Evolutionary conservation across 2,113 vertebrate species (phyloP).

Genomic region (Equus przewalskii): DNA sequence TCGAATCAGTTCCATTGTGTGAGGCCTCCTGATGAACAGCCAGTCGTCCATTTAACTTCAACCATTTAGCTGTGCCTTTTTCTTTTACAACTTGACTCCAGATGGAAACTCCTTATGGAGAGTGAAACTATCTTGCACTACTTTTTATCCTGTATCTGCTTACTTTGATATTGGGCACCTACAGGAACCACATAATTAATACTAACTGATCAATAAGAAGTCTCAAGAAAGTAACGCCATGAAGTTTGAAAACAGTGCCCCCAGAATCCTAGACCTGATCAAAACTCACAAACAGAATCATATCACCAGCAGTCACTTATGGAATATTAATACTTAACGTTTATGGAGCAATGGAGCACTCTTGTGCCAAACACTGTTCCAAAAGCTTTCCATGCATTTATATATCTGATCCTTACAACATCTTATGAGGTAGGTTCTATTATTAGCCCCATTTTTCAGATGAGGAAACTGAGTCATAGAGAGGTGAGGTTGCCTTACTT

Average conservation of each 20-base stretch:
- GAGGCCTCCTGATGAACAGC: not conserved
- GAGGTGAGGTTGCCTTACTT: not conserved
- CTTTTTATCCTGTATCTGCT: not conserved
- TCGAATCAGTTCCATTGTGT: not conserved
- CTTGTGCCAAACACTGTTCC: not conserved
- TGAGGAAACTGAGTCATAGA: conserved; percentile 12
- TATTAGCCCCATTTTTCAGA: not conserved
- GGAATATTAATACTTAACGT: not conserved
- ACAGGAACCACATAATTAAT: not conserved
- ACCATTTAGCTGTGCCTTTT: not conserved
- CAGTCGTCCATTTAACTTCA: not conserved
- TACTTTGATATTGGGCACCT: not conserved
- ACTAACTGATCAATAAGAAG: not conserved
- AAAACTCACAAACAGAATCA: not conserved
- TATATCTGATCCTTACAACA: not conserved
- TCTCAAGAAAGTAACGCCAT: not conserved
- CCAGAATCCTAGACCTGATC: conserved; percentile 8
- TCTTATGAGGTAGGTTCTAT: not conserved
- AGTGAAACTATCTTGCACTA: not conserved
- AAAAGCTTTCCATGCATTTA: not conserved
- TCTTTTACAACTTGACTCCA: conserved; percentile 9
- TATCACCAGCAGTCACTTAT: not conserved
- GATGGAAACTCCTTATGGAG: not conserved
- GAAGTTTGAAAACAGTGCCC: not conserved
- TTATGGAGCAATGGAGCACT: not conserved